These are phyloP conservation scores for Meloidogyne hapla DNA, from an alignment of 1,140 invertebrate species.

Conservation along the genomic window DNA sequence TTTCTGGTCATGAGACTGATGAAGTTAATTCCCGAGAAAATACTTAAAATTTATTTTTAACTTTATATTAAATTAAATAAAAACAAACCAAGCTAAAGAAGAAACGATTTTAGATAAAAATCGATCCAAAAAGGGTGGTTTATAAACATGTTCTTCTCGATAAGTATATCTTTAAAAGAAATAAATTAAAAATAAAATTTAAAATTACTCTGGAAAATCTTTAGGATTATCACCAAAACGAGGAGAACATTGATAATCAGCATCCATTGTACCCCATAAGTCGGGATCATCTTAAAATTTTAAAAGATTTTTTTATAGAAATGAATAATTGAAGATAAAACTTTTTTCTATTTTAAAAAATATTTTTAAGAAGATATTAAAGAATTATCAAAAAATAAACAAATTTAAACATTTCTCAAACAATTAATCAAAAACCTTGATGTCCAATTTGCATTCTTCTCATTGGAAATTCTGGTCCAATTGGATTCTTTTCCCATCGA, in stretches of 20 bases:
- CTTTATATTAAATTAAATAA: background rate
- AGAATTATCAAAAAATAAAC: too few species aligned
- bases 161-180: background rate
- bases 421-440: background rate
- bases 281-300: slow-evolving; percentile 29
- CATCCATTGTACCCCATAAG: slow-evolving; percentile 1
- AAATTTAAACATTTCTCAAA: too few species aligned
- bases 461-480: background rate
- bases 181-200: background rate
- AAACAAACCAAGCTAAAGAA: slow-evolving; percentile 8
- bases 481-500: background rate
- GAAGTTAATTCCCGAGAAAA: too few species aligned
- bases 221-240: slow-evolving; percentile 27
- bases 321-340: too few species aligned
- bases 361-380: too few species aligned
- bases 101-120: background rate
- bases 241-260: background rate
- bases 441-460: background rate
- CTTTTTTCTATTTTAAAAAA: too few species aligned
- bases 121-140: slow-evolving; percentile 8
- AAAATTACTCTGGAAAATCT: background rate
- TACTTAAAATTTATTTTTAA: background rate
- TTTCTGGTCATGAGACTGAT: too few species aligned
- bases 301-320: background rate
- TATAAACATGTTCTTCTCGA: background rate